Base-by-base conservation (phyloP, 64 coral and sea anemone species). In the Catalaphyllia jardinei region DNA sequence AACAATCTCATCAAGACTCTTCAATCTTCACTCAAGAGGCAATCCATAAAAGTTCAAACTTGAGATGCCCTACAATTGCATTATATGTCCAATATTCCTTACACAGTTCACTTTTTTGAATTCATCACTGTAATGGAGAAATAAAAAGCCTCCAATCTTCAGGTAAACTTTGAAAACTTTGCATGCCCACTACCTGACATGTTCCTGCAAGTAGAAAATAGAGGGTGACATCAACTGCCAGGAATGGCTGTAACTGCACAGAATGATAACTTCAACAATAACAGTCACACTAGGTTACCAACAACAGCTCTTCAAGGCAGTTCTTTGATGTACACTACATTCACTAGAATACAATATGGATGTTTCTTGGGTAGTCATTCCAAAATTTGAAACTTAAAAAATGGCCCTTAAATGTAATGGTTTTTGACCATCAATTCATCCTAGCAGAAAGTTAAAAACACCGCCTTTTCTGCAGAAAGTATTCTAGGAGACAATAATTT, bases 101-200 rank as follows among this genome's bases (percentile, higher is more conserved):
- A n/a, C 65, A 11, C 10, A 9, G 25, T 24, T 27, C 12, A 69
- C 4, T 10, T n/a, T 69, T 27, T 69, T 11, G 8, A n/a, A n/a
- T 69, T 6, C n/a, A 24, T 69, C 63, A 42, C 22, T 50, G 24
- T 35, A 84, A 24, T 49, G 33, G 13, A 16, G 71, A 25, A 71
- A 5, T 19, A 3, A 30, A 11, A 10, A 65, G 29, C 29, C 2
- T 51, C 15, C 62, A 46, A n/a, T 71, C 33, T 25, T 63, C 50
- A 69, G 0, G 33, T 67, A 51, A 38, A 46, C 81, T 85, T 85
- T 38, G 62, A 13, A 24, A 63, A 8, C 63, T 71, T 67, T 85
- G n/a, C 8, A 85, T 67, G 31, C 33, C 62, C 35, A 50, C 35
- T 85, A 64, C 81, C 81, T 71, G 60, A 85, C 61, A 85, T 71